Evolutionary conservation across 2,113 vertebrate species (phyloP), one percentile per base, ranked within the genome.

Genomic region (Rhadina sibilatrix): DNA sequence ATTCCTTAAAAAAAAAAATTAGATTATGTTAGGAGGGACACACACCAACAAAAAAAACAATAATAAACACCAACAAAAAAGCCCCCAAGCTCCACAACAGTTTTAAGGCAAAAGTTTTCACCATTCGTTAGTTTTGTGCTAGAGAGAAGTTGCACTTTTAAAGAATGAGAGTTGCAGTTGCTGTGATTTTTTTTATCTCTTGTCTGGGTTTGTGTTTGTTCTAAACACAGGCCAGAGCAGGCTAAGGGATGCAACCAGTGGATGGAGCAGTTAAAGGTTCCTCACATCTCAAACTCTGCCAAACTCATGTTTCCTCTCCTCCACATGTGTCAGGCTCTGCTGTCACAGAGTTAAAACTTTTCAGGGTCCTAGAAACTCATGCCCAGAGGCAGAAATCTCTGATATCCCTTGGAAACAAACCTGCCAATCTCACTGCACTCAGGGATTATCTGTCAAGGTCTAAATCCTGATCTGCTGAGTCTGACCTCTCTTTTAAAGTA

Each of bases 31-130:
- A 84, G 53, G 0, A 4, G 33, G 22, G 7, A 40, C 12, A 82
- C 16, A 87, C 8, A 59, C 16, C 8, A 85, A 68, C 8, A 28
- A 46, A 78, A 37, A 42, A 23, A 13, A 0, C 1, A 47, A 16
- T 35, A 70, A 37, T 15, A 40, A 78, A 65, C 27, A 23, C 23
- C 11, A 35, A 38, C 37, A 38, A 38, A 38, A 38, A 23, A 59
- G 14, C 2, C 20, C 28, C 24, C 27, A 63, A 25, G 19, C 2
- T 20, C 10, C 24, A 37, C 28, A 15, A 0, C 0, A 42, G 16
- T 31, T 37, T 8, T 12, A 47, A 71, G 17, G 16, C 4, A 54
- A 11, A 72, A 40, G 2, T 35, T 64, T 56, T 74, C 59, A 90
- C 11, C 37, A 53, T 23, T 57, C 83, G 31, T 1, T 12, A 80